Conservation (phyloP, 2,113 vertebrate genomes). For the Eublepharis macularius region DNA sequence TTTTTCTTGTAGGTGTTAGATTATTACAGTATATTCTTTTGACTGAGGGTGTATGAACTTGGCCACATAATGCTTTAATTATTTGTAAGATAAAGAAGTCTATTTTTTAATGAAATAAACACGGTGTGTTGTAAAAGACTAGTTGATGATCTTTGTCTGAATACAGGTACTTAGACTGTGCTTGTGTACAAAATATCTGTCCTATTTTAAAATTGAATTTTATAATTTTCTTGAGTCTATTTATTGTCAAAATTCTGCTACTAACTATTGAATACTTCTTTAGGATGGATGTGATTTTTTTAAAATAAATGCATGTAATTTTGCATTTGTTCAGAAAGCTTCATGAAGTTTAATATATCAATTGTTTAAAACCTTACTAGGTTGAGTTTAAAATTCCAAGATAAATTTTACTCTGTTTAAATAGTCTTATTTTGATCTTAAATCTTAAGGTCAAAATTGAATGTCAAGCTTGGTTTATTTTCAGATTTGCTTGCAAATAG, state of each 20-base stretch:
- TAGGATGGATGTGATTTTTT: not conserved
- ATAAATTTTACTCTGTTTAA: constrained; percentile 40
- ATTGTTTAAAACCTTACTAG: not conserved
- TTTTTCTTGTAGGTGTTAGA: too few relatives aligned
- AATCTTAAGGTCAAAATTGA: constrained; percentile 41
- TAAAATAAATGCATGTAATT: not conserved
- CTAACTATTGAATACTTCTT: not conserved
- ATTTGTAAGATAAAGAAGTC: too few relatives aligned
- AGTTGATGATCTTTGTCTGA: too few relatives aligned
- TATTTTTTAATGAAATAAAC: too few relatives aligned
- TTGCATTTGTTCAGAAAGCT: not conserved
- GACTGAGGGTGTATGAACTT: too few relatives aligned
- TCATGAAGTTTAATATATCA: not conserved
- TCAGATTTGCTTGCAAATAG: constrained; percentile 40
- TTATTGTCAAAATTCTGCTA: not conserved
- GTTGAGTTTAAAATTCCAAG: not conserved
- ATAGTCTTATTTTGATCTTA: constrained; percentile 43
- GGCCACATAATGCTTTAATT: too few relatives aligned
- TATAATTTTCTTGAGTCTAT: too few relatives aligned
- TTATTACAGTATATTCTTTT: too few relatives aligned
- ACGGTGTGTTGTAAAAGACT: too few relatives aligned
- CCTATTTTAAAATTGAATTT: too few relatives aligned
- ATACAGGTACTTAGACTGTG: too few relatives aligned
- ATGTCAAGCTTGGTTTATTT: constrained; percentile 24
- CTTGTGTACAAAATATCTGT: too few relatives aligned